Conservation (phyloP, 2,888 invertebrate species). For the Lampropteryx suffumata region DNA sequence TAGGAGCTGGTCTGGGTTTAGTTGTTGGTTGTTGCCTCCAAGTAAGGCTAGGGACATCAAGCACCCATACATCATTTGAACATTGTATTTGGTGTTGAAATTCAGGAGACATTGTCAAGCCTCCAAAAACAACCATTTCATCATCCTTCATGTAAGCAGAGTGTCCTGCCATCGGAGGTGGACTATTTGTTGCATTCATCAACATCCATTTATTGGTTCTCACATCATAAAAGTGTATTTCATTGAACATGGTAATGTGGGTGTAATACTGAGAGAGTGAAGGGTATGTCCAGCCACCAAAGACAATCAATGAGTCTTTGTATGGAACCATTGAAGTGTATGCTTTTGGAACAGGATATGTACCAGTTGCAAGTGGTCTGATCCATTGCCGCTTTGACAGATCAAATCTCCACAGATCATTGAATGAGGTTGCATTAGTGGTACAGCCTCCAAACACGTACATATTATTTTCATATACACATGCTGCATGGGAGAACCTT, state of each 20-base stretch:
- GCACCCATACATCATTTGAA: constrained; percentile 95
- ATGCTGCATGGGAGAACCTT: constrained; percentile 96
- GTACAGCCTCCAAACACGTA: constrained; percentile 98
- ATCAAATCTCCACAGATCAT: constrained; percentile 97
- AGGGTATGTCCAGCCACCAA: constrained; percentile 98
- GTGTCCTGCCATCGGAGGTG: constrained; percentile 95
- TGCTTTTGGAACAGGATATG: constrained; percentile 97
- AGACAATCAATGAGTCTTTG: constrained; percentile 91
- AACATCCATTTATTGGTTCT: constrained; percentile 90
- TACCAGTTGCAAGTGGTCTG: constrained; percentile 90
- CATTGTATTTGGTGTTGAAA: constrained; percentile 74
- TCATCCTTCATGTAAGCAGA: constrained; percentile 93
- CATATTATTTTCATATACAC: constrained; percentile 92
- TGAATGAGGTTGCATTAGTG: constrained; percentile 96
- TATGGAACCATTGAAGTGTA: constrained; percentile 96
- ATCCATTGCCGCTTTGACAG: constrained; percentile 93
- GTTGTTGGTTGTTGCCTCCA: constrained; percentile 91
- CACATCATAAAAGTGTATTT: constrained; percentile 94
- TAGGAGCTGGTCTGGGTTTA: constrained; percentile 87
- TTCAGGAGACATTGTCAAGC: constrained; percentile 81
- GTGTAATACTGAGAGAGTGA: constrained; percentile 92
- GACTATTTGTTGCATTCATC: constrained; percentile 86
- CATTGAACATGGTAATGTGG: constrained; percentile 94
- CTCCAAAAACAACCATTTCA: constrained; percentile 93
- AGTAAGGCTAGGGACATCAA: constrained; percentile 88